These are phyloP conservation scores for Diuraphis noxia DNA, from an alignment of 1,140 invertebrate genomes.

Conservation along the genomic window DNA sequence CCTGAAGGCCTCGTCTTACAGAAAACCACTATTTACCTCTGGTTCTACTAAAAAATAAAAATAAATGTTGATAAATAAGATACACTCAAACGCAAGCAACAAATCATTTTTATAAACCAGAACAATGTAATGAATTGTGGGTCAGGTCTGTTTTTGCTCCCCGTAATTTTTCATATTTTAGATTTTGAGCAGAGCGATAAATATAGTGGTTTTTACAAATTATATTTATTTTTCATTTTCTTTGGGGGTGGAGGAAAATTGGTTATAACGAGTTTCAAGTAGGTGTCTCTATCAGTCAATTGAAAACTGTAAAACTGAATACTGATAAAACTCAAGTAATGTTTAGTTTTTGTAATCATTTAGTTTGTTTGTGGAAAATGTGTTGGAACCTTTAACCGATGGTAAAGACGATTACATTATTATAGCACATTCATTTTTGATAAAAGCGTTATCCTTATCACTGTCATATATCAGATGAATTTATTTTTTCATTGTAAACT, in stretches of 20 bases:
- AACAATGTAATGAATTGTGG: slow-evolving; percentile 13
- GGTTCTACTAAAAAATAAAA: background rate
- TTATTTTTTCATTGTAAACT: background rate
- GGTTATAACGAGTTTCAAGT: background rate
- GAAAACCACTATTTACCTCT: background rate
- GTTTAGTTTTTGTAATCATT: too few relatives aligned
- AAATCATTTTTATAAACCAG: slow-evolving; percentile 16
- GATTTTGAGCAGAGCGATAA: background rate
- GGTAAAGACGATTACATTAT: background rate
- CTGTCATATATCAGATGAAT: background rate
- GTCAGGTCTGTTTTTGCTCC: background rate
- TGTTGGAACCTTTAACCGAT: too few relatives aligned
- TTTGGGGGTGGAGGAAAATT: background rate
- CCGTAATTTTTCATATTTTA: slow-evolving; percentile 9
- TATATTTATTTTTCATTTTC: background rate
- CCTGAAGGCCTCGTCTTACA: background rate
- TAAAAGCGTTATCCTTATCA: too few relatives aligned
- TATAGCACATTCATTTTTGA: background rate
- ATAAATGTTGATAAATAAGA: background rate
- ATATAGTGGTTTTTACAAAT: background rate
- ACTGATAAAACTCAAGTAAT: background rate
- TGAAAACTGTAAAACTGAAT: background rate
- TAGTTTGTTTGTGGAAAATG: too few relatives aligned
- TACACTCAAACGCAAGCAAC: background rate
- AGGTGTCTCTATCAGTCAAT: background rate